phyloP scores from a whole-genome alignment of 2,888 invertebrate genomes.

The Trachelus iudaicus region DNA sequence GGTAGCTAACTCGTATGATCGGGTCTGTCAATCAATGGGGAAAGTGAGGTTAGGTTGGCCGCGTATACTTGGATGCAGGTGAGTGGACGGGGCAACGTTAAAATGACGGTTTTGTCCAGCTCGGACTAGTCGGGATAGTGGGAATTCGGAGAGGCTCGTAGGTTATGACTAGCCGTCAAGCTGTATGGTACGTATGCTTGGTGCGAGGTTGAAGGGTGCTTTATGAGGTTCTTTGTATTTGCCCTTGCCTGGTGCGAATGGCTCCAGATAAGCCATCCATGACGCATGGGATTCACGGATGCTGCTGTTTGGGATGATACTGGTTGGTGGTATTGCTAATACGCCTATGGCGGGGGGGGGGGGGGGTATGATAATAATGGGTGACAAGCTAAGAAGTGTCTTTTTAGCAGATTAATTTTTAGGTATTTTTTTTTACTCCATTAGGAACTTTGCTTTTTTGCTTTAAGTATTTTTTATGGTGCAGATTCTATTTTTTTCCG shows the following conservation, averaged over 20 bases:
- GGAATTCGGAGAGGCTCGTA: background rate
- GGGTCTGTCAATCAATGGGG: background rate
- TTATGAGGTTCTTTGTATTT: conserved; percentile 4
- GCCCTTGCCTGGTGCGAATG: background rate
- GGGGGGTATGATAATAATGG: background rate
- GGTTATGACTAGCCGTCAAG: background rate
- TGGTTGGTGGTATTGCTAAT: background rate
- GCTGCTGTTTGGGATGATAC: background rate
- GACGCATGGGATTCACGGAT: background rate
- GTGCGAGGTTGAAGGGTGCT: background rate
- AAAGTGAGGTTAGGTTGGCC: background rate
- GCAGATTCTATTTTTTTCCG: background rate
- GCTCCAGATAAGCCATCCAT: background rate
- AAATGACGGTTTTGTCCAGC: background rate
- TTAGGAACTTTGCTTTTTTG: background rate
- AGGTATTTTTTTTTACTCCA: background rate
- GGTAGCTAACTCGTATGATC: background rate
- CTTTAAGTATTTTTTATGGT: background rate
- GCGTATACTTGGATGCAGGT: background rate
- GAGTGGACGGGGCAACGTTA: background rate
- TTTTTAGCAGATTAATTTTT: background rate
- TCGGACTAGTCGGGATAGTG: too few relatives aligned
- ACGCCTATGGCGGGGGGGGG: background rate
- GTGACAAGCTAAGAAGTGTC: background rate
- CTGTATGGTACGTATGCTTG: background rate